phyloP scores from a whole-genome alignment of 1,140 invertebrate genomes.

The Copidosoma floridanum region DNA sequence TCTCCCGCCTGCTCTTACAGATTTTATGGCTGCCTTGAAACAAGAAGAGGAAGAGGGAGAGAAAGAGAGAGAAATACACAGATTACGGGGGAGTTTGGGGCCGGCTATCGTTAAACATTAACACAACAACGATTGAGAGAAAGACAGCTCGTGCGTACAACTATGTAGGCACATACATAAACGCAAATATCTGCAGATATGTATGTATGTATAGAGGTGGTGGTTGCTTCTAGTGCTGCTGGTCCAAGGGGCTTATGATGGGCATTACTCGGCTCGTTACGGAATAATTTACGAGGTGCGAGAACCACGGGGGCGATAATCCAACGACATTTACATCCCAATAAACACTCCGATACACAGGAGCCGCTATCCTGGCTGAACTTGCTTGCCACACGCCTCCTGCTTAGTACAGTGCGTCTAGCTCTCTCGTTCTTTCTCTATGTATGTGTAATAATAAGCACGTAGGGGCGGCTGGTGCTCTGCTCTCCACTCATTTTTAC shows the following conservation, averaged over 20 bases:
- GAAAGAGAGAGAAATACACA: constrained; percentile 15
- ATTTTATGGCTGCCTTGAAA: constrained; percentile 8
- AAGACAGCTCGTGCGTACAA: not conserved
- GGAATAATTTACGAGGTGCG: constrained; percentile 58
- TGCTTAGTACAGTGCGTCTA: too few species aligned
- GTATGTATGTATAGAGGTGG: too few species aligned
- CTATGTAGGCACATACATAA: constrained; percentile 4
- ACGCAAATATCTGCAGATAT: constrained; percentile 44
- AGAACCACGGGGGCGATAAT: constrained; percentile 57
- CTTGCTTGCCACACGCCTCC: too few species aligned
- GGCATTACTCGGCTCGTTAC: constrained; percentile 56
- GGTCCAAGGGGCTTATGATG: constrained; percentile 57
- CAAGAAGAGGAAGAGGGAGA: not conserved
- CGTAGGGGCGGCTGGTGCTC: not conserved
- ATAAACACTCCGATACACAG: constrained; percentile 53
- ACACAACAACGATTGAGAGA: constrained; percentile 35
- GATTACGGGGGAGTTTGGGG: constrained; percentile 4
- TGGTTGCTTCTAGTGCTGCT: too few species aligned
- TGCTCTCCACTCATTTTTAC: constrained; percentile 42
- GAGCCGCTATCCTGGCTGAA: constrained; percentile 26
- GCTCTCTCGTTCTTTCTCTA: too few species aligned
- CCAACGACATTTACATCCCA: constrained; percentile 59
- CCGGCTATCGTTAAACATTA: constrained; percentile 40
- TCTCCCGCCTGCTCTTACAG: not conserved
- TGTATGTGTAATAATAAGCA: too few species aligned